A percentile compares a stretch with the other conserved stretches of the same genome.
Evolutionary conservation across 2,888 invertebrate genomes (phyloP).

Genomic region (Xanthia togata): DNA sequence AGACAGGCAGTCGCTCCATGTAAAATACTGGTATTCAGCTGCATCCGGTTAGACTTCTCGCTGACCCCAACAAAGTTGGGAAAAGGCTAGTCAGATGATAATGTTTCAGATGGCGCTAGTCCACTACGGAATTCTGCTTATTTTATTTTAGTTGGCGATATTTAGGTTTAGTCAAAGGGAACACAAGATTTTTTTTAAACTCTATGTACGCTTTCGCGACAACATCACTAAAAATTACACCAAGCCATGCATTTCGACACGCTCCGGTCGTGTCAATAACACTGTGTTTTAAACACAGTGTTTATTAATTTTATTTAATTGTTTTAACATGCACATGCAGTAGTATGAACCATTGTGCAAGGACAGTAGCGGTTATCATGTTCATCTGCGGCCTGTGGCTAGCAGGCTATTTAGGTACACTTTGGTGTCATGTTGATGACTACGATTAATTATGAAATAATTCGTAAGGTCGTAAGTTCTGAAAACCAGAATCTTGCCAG

Average conservation of each 20-base stretch:
- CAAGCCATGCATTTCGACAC: neutral
- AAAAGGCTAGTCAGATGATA: neutral
- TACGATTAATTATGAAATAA: neutral
- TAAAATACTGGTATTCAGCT: neutral
- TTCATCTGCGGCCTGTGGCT: slow-evolving; percentile 41
- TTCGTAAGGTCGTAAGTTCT: neutral
- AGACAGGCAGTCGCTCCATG: neutral
- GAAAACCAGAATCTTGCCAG: neutral
- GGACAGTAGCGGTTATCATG: slow-evolving; percentile 34
- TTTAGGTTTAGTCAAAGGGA: neutral
- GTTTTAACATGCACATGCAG: neutral
- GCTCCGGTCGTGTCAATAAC: neutral
- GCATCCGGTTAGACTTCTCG: neutral
- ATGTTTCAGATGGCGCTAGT: neutral
- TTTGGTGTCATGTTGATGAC: slow-evolving; percentile 17
- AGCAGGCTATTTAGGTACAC: slow-evolving; percentile 19
- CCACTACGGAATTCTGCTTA: neutral
- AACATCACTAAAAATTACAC: neutral
- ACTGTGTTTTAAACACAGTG: neutral
- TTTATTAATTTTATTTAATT: neutral
- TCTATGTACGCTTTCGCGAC: no score
- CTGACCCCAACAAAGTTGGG: neutral
- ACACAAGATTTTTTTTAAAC: neutral
- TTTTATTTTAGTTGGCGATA: neutral
- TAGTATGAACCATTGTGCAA: slow-evolving; percentile 4